Conservation (phyloP, 2,888 invertebrate species). For the Adineta ricciae region DNA sequence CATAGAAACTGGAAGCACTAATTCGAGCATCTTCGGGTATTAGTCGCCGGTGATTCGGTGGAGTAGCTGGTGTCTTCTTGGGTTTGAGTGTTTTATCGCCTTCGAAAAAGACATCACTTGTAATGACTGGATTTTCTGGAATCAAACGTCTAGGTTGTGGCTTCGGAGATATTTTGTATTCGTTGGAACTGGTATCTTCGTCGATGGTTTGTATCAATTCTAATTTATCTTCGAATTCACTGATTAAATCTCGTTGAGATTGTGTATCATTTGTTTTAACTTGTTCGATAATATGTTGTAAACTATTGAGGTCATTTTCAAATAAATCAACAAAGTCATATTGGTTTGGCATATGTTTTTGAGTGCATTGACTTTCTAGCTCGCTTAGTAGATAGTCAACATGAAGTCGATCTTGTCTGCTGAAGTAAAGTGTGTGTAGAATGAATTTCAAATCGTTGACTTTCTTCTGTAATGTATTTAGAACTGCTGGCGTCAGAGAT, state of each 20-base stretch:
- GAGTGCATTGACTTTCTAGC: neutral
- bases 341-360: neutral
- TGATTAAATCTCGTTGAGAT: neutral
- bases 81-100: no score
- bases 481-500: neutral
- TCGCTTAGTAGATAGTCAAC: neutral
- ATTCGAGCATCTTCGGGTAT: neutral
- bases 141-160: neutral
- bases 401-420: neutral
- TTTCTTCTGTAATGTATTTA: neutral
- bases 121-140: neutral
- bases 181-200: neutral
- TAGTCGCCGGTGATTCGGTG: neutral
- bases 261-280: neutral
- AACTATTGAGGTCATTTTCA: neutral
- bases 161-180: neutral
- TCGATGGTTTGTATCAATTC: neutral
- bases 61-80: neutral
- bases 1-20: neutral
- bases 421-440: neutral
- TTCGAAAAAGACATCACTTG: conserved; percentile 13
- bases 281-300: neutral
- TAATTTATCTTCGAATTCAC: neutral
- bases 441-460: neutral
- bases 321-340: neutral